Conservation (phyloP, 2,888 invertebrate genomes). For the Himalopsyche anomala region DNA sequence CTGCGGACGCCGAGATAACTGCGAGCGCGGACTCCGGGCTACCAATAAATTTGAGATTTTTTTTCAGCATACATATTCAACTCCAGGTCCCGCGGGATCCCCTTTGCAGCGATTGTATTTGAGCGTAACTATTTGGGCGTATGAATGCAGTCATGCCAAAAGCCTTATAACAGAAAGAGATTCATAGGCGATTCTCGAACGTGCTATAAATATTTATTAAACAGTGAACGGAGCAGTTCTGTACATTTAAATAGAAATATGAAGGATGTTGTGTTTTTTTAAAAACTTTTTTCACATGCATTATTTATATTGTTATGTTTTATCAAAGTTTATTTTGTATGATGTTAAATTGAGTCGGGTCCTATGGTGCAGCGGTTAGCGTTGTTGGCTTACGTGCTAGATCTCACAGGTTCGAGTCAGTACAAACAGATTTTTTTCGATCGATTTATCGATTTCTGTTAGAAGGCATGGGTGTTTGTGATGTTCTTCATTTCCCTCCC, state of each 20-base stretch:
- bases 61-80: conserved; percentile 29
- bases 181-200: conserved; percentile 26
- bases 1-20: conserved; percentile 29
- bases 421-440: too few relatives aligned
- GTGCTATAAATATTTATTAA: conserved; percentile 31
- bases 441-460: too few relatives aligned
- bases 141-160: conserved; percentile 39
- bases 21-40: conserved; percentile 23
- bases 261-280: background rate
- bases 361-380: too few relatives aligned
- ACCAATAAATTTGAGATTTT: conserved; percentile 42
- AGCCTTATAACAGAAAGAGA: conserved; percentile 24
- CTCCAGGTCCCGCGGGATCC: conserved; percentile 1
- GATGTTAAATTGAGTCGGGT: too few relatives aligned
- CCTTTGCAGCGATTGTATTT: conserved; percentile 37
- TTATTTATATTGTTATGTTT: too few relatives aligned
- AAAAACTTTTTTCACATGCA: too few relatives aligned
- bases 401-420: too few relatives aligned
- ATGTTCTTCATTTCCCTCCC: too few relatives aligned
- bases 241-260: background rate
- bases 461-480: too few relatives aligned
- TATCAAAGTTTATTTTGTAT: too few relatives aligned
- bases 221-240: background rate
- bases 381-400: too few relatives aligned
- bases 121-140: conserved; percentile 42